A percentile compares a stretch with the other conserved stretches of the same genome.
Conservation (phyloP, 92 coral and sea anemone genomes). For the Hydrozoanthus gracilis region DNA sequence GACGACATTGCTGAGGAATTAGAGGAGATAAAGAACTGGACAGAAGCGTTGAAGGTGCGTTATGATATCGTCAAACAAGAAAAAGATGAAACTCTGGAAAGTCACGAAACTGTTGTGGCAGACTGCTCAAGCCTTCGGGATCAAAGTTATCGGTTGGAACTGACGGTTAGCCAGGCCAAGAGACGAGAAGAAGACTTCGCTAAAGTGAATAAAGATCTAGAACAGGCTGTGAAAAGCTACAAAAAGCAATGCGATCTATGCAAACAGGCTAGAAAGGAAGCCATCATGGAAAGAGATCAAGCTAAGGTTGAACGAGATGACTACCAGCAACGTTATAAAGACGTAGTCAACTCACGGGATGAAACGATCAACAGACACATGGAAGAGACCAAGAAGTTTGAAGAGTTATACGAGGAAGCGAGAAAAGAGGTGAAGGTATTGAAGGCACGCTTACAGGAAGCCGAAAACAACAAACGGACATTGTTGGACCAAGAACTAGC, state of each 20-base stretch:
- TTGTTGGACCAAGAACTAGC: slow-evolving; percentile 38
- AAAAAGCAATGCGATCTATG: slow-evolving; percentile 84
- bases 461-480: slow-evolving; percentile 11
- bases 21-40: slow-evolving; percentile 83
- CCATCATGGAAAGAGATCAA: slow-evolving; percentile 83
- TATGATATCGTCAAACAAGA: slow-evolving; percentile 94
- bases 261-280: slow-evolving; percentile 80
- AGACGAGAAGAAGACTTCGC: slow-evolving; percentile 76
- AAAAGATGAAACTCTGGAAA: slow-evolving; percentile 79
- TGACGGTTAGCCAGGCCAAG: slow-evolving; percentile 62
- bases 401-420: slow-evolving; percentile 73
- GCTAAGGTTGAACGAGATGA: slow-evolving; percentile 80
- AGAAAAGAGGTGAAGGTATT: slow-evolving; percentile 63
- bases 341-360: slow-evolving; percentile 73
- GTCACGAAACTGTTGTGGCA: slow-evolving; percentile 81
- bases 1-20: slow-evolving; percentile 77
- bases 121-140: slow-evolving; percentile 84
- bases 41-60: slow-evolving; percentile 89
- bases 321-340: slow-evolving; percentile 72
- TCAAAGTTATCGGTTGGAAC: slow-evolving; percentile 80
- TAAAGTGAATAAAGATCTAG: slow-evolving; percentile 75
- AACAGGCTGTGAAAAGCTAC: slow-evolving; percentile 75
- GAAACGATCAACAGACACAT: slow-evolving; percentile 79
- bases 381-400: slow-evolving; percentile 78
- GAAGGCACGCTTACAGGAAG: slow-evolving; percentile 66